Percentiles rank a stretch among this genome's conserved stretches.
Evolutionary conservation across 2,888 invertebrate species (phyloP).

Genomic region (Tipula vernalis): DNA sequence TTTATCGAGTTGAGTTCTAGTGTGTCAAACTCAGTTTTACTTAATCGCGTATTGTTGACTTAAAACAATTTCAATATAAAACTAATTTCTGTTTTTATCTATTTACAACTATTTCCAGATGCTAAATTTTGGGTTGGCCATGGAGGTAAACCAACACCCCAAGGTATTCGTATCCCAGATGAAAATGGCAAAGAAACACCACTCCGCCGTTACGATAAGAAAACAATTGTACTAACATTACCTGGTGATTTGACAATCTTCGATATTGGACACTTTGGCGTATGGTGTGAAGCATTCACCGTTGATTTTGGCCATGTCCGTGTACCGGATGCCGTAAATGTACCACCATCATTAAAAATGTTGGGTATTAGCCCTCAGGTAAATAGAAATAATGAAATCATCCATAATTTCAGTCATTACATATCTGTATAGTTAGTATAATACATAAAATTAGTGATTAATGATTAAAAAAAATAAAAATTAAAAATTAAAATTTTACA

Average conservation of each 20-base stretch:
- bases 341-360: slow-evolving; percentile 87
- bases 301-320: slow-evolving; percentile 83
- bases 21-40: too few relatives aligned
- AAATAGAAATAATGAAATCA: slow-evolving; percentile 31
- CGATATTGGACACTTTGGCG: slow-evolving; percentile 84
- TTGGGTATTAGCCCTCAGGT: slow-evolving; percentile 90
- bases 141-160: slow-evolving; percentile 66
- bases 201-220: slow-evolving; percentile 65
- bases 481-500: neutral
- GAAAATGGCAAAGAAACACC: slow-evolving; percentile 80
- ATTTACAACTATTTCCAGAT: slow-evolving; percentile 41
- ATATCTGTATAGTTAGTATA: neutral
- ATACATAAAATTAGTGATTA: neutral
- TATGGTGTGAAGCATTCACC: slow-evolving; percentile 89
- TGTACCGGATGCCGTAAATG: slow-evolving; percentile 61
- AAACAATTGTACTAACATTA: slow-evolving; percentile 79
- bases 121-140: slow-evolving; percentile 90
- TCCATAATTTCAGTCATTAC: slow-evolving; percentile 22
- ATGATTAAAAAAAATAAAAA: neutral
- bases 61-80: too few relatives aligned
- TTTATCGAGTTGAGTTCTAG: too few relatives aligned
- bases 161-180: slow-evolving; percentile 76
- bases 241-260: slow-evolving; percentile 83
- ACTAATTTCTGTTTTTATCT: too few relatives aligned
- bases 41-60: too few relatives aligned